These are phyloP conservation scores for Chymomyza amoena DNA, from an alignment of 2,888 invertebrate genomes.

Conservation along the genomic window DNA sequence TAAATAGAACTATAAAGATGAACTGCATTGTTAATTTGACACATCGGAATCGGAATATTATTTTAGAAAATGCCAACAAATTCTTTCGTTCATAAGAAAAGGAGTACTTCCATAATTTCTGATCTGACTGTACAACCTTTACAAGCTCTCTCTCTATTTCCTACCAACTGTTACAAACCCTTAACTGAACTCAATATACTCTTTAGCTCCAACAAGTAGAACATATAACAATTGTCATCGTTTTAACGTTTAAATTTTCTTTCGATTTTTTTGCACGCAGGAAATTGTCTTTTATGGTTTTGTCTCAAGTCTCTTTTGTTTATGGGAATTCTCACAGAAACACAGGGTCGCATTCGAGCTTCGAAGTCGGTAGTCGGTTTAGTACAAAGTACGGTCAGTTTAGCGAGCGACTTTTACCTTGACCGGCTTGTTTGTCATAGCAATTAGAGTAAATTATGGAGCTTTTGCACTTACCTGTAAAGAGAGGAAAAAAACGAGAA, in stretches of 20 bases:
- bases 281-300: slow-evolving; percentile 34
- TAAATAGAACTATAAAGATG: too few species aligned
- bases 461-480: slow-evolving; percentile 5
- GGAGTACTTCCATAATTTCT: too few species aligned
- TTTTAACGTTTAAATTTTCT: background rate
- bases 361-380: slow-evolving; percentile 23
- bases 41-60: too few species aligned
- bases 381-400: background rate
- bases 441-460: slow-evolving; percentile 1
- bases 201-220: too few species aligned
- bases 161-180: too few species aligned
- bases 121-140: too few species aligned
- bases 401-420: slow-evolving; percentile 5
- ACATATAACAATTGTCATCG: background rate
- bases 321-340: slow-evolving; percentile 22
- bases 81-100: too few species aligned
- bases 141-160: too few species aligned
- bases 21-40: too few species aligned
- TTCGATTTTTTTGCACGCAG: slow-evolving; percentile 22
- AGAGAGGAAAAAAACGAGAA: slow-evolving; percentile 4
- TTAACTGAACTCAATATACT: too few species aligned
- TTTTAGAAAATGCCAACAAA: too few species aligned
- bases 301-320: slow-evolving; percentile 22
- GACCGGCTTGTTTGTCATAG: slow-evolving; percentile 7
- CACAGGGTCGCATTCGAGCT: slow-evolving; percentile 21